These are phyloP conservation scores for Rhinolophus sinicus DNA, from an alignment of 2,113 vertebrate genomes.

Conservation along the genomic window DNA sequence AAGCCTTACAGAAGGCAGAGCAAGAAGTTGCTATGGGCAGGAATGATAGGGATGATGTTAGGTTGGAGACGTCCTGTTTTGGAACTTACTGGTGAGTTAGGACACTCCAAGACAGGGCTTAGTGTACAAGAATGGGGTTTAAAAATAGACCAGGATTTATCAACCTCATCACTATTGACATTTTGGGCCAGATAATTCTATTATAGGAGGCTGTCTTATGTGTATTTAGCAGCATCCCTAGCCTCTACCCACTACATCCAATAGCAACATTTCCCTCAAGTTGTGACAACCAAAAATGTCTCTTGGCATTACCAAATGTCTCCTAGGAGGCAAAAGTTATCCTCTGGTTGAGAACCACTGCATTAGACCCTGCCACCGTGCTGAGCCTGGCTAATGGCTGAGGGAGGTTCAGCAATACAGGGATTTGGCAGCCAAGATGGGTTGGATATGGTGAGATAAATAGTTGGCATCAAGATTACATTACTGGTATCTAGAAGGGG, in stretches of 20 bases:
- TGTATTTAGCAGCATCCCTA: background rate
- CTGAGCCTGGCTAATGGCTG: background rate
- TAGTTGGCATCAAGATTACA: slow-evolving; percentile 7
- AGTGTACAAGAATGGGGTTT: background rate
- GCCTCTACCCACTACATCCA: background rate
- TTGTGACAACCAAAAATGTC: slow-evolving; percentile 28
- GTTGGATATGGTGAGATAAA: background rate
- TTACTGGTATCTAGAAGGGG: background rate
- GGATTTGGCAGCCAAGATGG: background rate
- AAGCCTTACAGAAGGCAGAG: slow-evolving; percentile 34
- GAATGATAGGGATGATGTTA: background rate
- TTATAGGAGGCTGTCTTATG: background rate
- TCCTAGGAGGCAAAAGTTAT: background rate
- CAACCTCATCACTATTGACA: background rate
- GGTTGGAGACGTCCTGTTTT: background rate
- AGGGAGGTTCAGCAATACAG: background rate
- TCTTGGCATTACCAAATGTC: background rate
- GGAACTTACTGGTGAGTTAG: slow-evolving; percentile 30
- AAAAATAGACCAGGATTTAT: slow-evolving; percentile 46
- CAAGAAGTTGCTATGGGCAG: slow-evolving; percentile 2
- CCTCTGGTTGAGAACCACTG: background rate
- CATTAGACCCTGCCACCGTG: background rate
- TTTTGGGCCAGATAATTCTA: slow-evolving; percentile 10
- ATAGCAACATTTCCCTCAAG: background rate
- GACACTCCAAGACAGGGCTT: slow-evolving; percentile 39